phyloP scores from a whole-genome alignment of 2,797 vertebrate genomes.

The Microcaecilia unicolor region DNA sequence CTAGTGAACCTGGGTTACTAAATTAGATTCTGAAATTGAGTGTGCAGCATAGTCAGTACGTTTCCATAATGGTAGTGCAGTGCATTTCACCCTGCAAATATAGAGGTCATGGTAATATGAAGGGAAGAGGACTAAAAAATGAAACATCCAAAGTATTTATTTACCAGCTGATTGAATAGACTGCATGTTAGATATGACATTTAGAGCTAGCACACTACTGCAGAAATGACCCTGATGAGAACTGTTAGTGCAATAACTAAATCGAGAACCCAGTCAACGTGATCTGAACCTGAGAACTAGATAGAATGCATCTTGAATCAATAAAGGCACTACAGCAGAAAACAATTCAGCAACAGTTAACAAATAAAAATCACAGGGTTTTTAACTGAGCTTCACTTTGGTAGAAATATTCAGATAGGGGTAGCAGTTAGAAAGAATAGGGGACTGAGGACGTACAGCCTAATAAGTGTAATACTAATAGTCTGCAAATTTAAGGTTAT shows the following conservation, averaged over 20 bases:
- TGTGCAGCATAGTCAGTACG: conserved; percentile 11
- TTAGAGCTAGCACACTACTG: conserved; percentile 2
- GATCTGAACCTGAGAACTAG: too few species aligned
- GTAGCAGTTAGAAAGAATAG: too few species aligned
- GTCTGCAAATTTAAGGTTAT: too few species aligned
- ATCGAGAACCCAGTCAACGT: too few species aligned
- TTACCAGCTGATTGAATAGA: conserved; percentile 17
- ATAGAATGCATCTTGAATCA: too few species aligned
- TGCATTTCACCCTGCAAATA: conserved; percentile 29
- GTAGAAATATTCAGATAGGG: too few species aligned
- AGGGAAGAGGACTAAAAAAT: conserved; percentile 48
- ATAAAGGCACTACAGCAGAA: too few species aligned
- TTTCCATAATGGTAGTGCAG: conserved; percentile 29
- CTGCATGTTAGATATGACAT: conserved; percentile 8
- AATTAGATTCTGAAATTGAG: conserved; percentile 67
- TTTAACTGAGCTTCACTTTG: too few species aligned
- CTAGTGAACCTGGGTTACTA: conserved; percentile 36
- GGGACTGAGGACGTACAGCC: too few species aligned
- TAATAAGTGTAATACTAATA: too few species aligned
- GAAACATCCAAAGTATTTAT: conserved; percentile 25
- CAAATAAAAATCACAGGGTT: too few species aligned
- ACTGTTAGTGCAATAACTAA: background rate
- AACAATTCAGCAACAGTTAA: too few species aligned
- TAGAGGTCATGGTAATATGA: conserved; percentile 34
- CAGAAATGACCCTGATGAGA: background rate